Evolutionary conservation across 2,797 vertebrate species (phyloP).

Genomic region (Pantherophis vulpinus): DNA sequence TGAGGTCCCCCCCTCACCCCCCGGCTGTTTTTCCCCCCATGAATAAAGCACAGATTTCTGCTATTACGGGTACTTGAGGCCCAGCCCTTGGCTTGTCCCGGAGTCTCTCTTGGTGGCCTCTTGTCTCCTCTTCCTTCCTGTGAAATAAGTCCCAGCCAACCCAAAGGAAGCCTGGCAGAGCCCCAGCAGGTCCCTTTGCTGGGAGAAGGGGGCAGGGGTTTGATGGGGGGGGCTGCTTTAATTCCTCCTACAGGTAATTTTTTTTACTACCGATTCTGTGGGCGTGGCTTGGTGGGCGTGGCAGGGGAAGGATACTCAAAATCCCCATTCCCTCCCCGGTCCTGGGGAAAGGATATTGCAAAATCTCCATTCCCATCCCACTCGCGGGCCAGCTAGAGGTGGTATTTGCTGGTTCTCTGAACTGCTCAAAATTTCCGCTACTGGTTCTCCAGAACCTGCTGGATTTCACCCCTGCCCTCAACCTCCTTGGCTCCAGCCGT

Average conservation of each 20-base stretch:
- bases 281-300: too few relatives aligned
- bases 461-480: too few relatives aligned
- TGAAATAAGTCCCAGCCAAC: conserved; percentile 62
- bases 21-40: conserved; percentile 43
- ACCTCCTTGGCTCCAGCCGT: neutral
- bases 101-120: conserved; percentile 51
- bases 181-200: neutral
- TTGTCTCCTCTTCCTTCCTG: neutral
- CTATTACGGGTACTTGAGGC: conserved; percentile 75
- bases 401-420: too few relatives aligned
- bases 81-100: conserved; percentile 59
- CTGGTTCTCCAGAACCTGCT: too few relatives aligned
- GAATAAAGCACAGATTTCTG: conserved; percentile 78
- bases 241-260: neutral
- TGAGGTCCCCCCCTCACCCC: neutral
- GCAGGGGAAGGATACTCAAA: too few relatives aligned
- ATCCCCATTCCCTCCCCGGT: too few relatives aligned
- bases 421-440: too few relatives aligned
- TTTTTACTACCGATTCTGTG: too few relatives aligned
- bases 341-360: too few relatives aligned
- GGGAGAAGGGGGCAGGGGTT: neutral
- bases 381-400: too few relatives aligned
- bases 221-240: neutral
- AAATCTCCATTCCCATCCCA: too few relatives aligned
- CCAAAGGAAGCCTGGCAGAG: neutral